phyloP scores from a whole-genome alignment of 2,113 vertebrate genomes.

The Cervus canadensis region DNA sequence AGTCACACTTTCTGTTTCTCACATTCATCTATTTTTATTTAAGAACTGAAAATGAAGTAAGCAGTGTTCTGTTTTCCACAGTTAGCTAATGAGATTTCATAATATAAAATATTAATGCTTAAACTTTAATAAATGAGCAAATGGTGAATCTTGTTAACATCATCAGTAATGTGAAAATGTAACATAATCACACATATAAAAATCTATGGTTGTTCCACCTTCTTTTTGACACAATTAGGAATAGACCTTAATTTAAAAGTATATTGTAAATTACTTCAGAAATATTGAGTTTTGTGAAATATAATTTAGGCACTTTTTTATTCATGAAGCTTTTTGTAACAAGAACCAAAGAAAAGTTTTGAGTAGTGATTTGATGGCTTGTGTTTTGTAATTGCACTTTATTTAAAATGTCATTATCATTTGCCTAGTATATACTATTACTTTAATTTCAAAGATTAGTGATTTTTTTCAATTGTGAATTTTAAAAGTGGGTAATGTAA shows the following conservation, averaged over 20 bases:
- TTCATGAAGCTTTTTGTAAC: background rate
- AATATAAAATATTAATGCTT: slow-evolving; percentile 12
- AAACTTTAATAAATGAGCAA: background rate
- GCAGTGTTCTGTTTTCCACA: background rate
- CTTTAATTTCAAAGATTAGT: background rate
- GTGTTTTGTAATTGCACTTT: background rate
- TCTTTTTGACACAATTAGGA: background rate
- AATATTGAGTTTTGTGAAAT: slow-evolving; percentile 12
- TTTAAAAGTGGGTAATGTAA: background rate
- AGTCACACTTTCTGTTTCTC: background rate
- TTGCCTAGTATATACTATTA: background rate
- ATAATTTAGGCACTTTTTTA: background rate
- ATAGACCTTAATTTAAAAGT: background rate
- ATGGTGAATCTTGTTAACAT: background rate
- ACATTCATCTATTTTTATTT: background rate
- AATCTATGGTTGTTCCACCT: background rate
- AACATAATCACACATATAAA: background rate
- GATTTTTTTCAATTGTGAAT: background rate
- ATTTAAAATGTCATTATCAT: background rate
- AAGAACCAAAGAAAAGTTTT: background rate
- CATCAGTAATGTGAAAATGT: slow-evolving; percentile 1
- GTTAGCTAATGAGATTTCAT: background rate
- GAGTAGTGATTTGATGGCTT: background rate
- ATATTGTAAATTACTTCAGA: background rate
- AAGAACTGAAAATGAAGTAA: slow-evolving; percentile 4